Conservation (phyloP, 1,140 invertebrate species). For the Tetragnatha versicolor region DNA sequence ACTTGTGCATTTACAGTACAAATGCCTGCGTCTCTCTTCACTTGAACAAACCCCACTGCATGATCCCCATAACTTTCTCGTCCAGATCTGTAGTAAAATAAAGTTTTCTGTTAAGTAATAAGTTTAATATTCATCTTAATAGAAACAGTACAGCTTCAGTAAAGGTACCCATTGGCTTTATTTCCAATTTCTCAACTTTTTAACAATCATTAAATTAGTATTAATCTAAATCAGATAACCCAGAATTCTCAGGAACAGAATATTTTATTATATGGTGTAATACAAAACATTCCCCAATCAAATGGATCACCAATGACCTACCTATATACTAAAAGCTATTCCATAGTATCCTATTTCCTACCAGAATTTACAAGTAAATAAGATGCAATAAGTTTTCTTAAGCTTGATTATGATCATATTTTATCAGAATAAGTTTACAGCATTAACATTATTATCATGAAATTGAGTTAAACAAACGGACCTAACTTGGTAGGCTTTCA, state of each 20-base stretch:
- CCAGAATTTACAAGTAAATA: too few relatives aligned
- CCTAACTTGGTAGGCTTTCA: background rate
- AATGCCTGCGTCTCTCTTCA: background rate
- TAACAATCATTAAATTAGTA: background rate
- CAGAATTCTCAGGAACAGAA: background rate
- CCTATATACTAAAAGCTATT: too few relatives aligned
- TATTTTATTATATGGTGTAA: background rate
- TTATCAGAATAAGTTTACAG: too few relatives aligned
- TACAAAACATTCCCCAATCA: too few relatives aligned
- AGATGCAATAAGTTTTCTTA: too few relatives aligned
- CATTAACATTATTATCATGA: too few relatives aligned
- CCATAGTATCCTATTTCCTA: too few relatives aligned
- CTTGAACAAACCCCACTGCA: conserved; percentile 1
- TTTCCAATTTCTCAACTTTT: background rate
- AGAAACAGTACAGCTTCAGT: background rate
- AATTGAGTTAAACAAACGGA: background rate
- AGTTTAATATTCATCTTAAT: background rate
- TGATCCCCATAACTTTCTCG: conserved; percentile 11
- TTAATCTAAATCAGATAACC: background rate
- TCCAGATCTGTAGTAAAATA: conserved; percentile 1
- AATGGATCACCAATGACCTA: too few relatives aligned
- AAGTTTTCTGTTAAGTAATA: background rate
- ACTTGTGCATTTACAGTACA: conserved; percentile 1
- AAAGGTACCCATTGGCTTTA: background rate
- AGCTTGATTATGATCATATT: too few relatives aligned